These are phyloP conservation scores for Bombycilla garrulus DNA, from an alignment of 2,113 vertebrate genomes.

Conservation along the genomic window DNA sequence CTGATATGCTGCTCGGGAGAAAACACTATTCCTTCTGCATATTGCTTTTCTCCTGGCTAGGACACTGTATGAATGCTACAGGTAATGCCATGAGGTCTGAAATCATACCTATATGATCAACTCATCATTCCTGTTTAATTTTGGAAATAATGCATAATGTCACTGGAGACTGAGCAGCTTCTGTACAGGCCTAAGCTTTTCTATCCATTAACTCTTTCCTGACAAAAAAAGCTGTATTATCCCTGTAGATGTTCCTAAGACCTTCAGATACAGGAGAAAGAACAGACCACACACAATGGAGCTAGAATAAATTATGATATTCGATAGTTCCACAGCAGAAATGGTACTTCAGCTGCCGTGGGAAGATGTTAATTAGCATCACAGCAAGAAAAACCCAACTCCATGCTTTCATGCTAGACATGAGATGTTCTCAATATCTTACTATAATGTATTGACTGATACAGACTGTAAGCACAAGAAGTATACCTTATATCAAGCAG, in stretches of 20 bases:
- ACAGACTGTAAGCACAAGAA: background rate
- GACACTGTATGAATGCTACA: background rate
- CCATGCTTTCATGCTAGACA: background rate
- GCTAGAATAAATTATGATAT: background rate
- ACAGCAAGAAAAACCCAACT: background rate
- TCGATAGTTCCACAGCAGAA: background rate
- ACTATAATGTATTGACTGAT: background rate
- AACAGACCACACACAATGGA: background rate
- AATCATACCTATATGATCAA: background rate
- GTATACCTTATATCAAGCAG: background rate
- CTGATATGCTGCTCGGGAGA: background rate
- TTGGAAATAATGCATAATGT: background rate
- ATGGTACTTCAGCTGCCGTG: background rate
- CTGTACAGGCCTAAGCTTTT: background rate
- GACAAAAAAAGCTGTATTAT: background rate
- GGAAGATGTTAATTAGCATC: background rate
- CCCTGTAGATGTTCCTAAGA: background rate
- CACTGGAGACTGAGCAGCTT: background rate
- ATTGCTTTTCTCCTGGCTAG: constrained; percentile 26
- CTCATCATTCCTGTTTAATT: background rate
- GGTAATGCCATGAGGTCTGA: background rate
- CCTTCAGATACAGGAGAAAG: background rate
- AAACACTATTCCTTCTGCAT: background rate
- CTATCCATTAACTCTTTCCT: background rate
- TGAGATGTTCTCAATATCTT: background rate